phyloP scores from a whole-genome alignment of 2,888 invertebrate genomes.

The Drosophila nigritarsus region DNA sequence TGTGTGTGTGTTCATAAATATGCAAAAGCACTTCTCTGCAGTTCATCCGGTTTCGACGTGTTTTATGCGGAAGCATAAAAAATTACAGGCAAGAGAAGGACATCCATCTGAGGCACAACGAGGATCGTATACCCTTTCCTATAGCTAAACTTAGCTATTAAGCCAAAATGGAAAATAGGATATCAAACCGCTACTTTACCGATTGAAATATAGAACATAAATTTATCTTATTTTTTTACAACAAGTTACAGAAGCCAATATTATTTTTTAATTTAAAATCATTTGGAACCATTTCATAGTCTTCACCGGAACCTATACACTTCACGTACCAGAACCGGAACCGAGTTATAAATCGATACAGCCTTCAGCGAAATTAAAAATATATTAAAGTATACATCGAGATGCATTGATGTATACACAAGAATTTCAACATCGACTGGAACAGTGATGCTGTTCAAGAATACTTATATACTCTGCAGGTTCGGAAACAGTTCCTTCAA shows the following conservation, averaged over 20 bases:
- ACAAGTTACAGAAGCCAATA: background rate
- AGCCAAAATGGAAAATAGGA: background rate
- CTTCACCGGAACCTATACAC: no score
- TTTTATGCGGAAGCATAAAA: conserved; percentile 66
- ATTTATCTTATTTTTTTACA: background rate
- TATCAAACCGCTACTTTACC: background rate
- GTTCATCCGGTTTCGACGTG: conserved; percentile 25
- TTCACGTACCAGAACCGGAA: background rate
- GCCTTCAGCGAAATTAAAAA: background rate
- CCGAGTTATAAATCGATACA: background rate
- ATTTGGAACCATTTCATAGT: background rate
- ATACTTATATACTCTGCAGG: background rate
- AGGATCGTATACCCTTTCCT: background rate
- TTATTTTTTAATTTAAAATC: background rate
- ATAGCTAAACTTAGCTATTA: no score
- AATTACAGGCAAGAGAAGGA: background rate
- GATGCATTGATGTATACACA: background rate
- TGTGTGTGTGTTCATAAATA: conserved; percentile 17
- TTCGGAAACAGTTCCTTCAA: background rate
- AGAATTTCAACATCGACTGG: background rate
- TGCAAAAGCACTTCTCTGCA: conserved; percentile 25
- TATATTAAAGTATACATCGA: background rate
- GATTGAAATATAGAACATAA: background rate
- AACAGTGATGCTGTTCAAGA: background rate
- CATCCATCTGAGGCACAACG: background rate